phyloP scores from a whole-genome alignment of 2,113 vertebrate species.

The Fregetta grallaria region DNA sequence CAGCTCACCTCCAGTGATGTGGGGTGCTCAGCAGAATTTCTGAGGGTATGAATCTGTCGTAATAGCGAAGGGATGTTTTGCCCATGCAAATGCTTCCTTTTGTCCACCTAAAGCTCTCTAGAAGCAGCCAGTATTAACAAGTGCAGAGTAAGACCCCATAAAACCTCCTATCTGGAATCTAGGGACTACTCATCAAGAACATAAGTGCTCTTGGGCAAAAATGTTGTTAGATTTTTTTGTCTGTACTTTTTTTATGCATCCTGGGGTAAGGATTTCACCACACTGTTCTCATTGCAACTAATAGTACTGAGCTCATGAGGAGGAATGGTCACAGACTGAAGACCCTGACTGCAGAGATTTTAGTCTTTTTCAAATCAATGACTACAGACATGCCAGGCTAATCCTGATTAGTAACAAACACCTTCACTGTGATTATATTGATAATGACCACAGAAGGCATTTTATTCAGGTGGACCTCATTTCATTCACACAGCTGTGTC shows the following conservation, averaged over 20 bases:
- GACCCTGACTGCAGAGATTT: background rate
- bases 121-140: background rate
- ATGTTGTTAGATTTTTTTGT: background rate
- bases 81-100: background rate
- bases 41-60: background rate
- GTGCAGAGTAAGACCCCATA: background rate
- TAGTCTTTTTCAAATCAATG: background rate
- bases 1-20: background rate
- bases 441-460: background rate
- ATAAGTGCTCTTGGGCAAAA: background rate
- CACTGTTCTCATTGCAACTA: background rate
- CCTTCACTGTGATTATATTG: background rate
- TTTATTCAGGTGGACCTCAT: background rate
- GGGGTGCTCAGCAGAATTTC: background rate
- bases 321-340: background rate
- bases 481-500: background rate
- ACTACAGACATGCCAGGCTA: background rate
- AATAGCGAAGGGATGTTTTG: background rate
- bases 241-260: background rate
- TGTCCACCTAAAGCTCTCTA: background rate
- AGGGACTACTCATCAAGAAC: background rate
- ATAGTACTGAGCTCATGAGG: background rate
- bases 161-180: background rate
- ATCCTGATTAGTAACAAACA: slow-evolving; percentile 15
- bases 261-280: background rate